phyloP scores from a whole-genome alignment of 2,888 invertebrate genomes.

The Xestia c-nigrum region DNA sequence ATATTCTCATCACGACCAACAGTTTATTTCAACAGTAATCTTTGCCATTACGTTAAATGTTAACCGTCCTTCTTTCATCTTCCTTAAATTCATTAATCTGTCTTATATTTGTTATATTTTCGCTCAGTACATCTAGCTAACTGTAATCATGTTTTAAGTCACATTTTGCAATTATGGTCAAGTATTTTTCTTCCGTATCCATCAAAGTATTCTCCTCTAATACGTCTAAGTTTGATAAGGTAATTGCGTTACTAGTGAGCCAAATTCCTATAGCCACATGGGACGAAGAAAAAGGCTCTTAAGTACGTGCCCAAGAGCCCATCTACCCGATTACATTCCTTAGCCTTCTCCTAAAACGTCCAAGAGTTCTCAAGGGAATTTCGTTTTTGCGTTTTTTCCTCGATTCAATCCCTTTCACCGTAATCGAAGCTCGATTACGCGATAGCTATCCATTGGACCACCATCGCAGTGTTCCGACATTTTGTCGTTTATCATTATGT shows the following conservation, averaged over 20 bases:
- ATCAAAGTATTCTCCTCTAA: background rate
- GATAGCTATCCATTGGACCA: conserved; percentile 27
- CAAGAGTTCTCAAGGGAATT: conserved; percentile 8
- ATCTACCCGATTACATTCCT: conserved; percentile 8
- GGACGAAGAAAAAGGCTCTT: background rate
- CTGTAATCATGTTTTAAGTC: background rate
- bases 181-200: background rate
- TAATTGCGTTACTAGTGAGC: background rate
- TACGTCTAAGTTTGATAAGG: background rate
- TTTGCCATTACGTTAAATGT: background rate
- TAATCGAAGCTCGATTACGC: conserved; percentile 42
- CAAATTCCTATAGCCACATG: background rate
- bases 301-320: too few relatives aligned
- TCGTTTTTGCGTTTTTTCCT: background rate
- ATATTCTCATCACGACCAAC: background rate
- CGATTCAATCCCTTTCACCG: background rate
- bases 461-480: conserved; percentile 41
- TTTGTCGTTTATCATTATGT: conserved; percentile 60
- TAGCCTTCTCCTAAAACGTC: background rate
- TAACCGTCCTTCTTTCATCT: background rate
- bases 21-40: background rate
- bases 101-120: background rate
- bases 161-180: background rate
- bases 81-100: background rate
- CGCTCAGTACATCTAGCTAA: background rate